Conservation (phyloP, 2,888 invertebrate species). For the Drosophila heteroneura region DNA sequence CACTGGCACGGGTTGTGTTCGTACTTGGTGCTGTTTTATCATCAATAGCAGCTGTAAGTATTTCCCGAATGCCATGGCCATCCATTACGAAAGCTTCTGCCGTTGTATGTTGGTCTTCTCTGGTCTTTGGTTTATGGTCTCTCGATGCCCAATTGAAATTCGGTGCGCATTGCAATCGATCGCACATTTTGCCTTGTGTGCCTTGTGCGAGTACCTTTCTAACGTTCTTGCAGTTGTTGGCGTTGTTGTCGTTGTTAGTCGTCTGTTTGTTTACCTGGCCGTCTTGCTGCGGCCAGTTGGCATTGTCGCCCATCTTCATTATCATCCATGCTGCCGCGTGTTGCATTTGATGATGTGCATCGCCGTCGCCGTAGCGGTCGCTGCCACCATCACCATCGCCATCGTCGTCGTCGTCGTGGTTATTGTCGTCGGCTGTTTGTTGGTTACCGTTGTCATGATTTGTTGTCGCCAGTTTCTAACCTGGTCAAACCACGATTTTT, state of each 20-base stretch:
- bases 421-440: conserved; percentile 62
- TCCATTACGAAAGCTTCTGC: conserved; percentile 49
- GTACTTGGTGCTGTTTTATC: conserved; percentile 46
- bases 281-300: conserved; percentile 51
- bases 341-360: conserved; percentile 69
- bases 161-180: conserved; percentile 78
- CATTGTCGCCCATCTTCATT: conserved; percentile 79
- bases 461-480: conserved; percentile 69
- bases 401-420: conserved; percentile 40
- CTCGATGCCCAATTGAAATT: conserved; percentile 72
- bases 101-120: conserved; percentile 16
- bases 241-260: conserved; percentile 24
- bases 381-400: conserved; percentile 29
- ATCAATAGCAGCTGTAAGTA: conserved; percentile 54
- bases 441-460: conserved; percentile 72
- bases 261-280: conserved; percentile 25
- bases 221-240: conserved; percentile 53
- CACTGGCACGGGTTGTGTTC: conserved; percentile 15
- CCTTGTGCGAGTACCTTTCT: conserved; percentile 69
- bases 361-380: conserved; percentile 36
- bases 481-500: conserved; percentile 59
- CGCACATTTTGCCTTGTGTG: conserved; percentile 74
- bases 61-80: conserved; percentile 59
- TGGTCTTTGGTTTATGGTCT: conserved; percentile 23
- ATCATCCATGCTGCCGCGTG: conserved; percentile 63